Conservation (phyloP, 2,113 vertebrate genomes). For the Antennarius striatus region DNA sequence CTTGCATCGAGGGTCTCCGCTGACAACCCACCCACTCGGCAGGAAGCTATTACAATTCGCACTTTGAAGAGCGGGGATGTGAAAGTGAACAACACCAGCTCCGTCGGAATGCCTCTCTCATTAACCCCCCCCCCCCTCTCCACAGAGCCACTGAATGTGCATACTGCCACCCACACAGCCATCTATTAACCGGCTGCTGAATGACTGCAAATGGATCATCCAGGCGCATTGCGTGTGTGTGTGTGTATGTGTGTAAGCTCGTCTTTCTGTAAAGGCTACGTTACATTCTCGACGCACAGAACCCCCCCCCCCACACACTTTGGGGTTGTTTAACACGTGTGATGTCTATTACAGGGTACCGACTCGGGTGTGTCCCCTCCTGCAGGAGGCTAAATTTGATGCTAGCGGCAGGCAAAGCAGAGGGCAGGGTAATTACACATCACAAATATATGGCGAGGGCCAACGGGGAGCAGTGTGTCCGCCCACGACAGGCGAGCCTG, state of each 20-base stretch:
- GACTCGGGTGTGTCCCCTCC: constrained; percentile 66
- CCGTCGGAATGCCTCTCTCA: constrained; percentile 63
- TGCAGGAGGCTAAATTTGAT: constrained; percentile 63
- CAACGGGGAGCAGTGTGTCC: constrained; percentile 55
- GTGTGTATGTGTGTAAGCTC: not conserved
- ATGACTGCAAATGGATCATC: constrained; percentile 54
- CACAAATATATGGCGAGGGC: constrained; percentile 64
- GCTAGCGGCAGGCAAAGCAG: constrained; percentile 48
- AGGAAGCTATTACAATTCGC: constrained; percentile 73
- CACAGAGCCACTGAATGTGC: constrained; percentile 63
- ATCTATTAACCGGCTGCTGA: constrained; percentile 63
- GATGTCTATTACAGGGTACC: constrained; percentile 53
- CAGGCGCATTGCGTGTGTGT: constrained; percentile 34
- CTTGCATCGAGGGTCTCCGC: constrained; percentile 61
- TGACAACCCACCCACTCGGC: constrained; percentile 69
- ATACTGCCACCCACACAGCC: constrained; percentile 69
- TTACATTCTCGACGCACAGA: constrained; percentile 2
- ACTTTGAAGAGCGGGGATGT: constrained; percentile 64
- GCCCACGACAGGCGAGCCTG: constrained; percentile 53
- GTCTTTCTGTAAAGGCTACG: constrained; percentile 26
- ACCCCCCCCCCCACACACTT: constrained; percentile 9
- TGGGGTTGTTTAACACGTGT: constrained; percentile 17
- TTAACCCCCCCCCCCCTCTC: constrained; percentile 70
- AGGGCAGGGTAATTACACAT: constrained; percentile 72
- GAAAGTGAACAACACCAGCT: constrained; percentile 69